Evolutionary conservation across 2,888 invertebrate genomes (phyloP).

Genomic region (Rapana venosa): DNA sequence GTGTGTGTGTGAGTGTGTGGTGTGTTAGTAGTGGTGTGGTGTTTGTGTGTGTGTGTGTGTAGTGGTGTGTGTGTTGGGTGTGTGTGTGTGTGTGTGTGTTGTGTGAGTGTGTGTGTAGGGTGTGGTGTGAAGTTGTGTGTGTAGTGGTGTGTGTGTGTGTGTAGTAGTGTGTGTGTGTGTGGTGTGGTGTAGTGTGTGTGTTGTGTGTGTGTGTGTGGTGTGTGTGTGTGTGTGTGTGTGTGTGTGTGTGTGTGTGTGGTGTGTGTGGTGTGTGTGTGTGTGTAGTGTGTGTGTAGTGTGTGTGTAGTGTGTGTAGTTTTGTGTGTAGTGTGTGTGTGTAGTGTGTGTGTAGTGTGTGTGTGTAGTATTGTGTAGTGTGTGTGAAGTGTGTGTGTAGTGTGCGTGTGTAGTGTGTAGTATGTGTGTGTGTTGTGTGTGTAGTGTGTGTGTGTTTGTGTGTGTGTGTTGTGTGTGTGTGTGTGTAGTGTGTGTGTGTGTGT

Average conservation of each 20-base stretch:
- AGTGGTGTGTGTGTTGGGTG: not conserved
- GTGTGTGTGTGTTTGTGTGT: not conserved
- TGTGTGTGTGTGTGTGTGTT: not conserved
- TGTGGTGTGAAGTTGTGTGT: too few species aligned
- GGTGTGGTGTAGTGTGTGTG: too few species aligned
- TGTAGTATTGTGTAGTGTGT: not conserved
- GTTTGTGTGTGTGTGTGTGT: not conserved
- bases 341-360: conserved; percentile 16
- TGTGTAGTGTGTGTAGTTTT: not conserved
- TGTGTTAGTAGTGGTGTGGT: too few species aligned
- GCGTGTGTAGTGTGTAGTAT: not conserved
- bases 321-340: not conserved
- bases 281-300: not conserved
- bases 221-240: not conserved
- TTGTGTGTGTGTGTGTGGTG: not conserved
- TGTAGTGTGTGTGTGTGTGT: not conserved
- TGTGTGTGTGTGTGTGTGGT: too few species aligned
- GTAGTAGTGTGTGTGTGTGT: not conserved
- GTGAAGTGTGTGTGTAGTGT: conserved; percentile 45
- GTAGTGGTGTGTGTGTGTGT: conserved; percentile 44
- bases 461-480: not conserved
- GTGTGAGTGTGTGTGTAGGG: not conserved
- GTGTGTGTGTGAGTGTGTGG: not conserved
- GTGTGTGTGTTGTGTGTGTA: not conserved
- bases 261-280: not conserved